Conservation (phyloP, 2,888 invertebrate genomes). For the Platycheirus albimanus region DNA sequence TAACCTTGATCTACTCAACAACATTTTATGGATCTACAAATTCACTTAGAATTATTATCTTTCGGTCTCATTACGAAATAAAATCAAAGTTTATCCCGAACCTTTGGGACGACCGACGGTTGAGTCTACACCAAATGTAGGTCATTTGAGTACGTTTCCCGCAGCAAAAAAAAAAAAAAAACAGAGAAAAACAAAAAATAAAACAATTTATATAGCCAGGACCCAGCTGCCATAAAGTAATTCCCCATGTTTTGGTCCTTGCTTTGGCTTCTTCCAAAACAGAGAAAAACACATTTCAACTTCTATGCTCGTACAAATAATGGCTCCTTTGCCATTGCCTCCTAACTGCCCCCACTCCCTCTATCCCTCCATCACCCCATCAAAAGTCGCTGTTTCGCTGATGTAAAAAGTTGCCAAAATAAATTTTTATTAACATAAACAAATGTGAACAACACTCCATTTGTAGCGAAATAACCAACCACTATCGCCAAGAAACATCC, state of each 20-base stretch:
- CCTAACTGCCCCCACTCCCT: constrained; percentile 19
- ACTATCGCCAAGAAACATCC: constrained; percentile 51
- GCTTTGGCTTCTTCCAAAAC: neutral
- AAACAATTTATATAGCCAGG: constrained; percentile 56
- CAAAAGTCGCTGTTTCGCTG: constrained; percentile 69
- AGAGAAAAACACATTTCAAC: constrained; percentile 38
- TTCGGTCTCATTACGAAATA: constrained; percentile 32
- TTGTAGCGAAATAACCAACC: constrained; percentile 59
- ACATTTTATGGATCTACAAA: constrained; percentile 9
- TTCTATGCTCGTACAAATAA: constrained; percentile 14
- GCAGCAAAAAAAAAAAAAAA: neutral
- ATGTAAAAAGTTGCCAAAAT: constrained; percentile 74
- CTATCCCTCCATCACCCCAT: constrained; percentile 26
- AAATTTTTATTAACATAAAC: constrained; percentile 74
- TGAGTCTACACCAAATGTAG: too few species aligned
- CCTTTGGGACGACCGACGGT: constrained; percentile 24
- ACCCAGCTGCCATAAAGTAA: constrained; percentile 60
- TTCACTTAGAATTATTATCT: constrained; percentile 14
- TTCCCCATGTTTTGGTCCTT: neutral
- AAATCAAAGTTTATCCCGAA: constrained; percentile 60
- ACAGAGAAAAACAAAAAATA: constrained; percentile 27
- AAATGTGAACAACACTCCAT: constrained; percentile 74
- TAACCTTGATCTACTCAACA: neutral
- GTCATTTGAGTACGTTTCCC: constrained; percentile 34
- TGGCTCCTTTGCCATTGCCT: neutral